Base-by-base conservation (phyloP, 2,113 vertebrate species). In the Pterocles orientalis region DNA sequence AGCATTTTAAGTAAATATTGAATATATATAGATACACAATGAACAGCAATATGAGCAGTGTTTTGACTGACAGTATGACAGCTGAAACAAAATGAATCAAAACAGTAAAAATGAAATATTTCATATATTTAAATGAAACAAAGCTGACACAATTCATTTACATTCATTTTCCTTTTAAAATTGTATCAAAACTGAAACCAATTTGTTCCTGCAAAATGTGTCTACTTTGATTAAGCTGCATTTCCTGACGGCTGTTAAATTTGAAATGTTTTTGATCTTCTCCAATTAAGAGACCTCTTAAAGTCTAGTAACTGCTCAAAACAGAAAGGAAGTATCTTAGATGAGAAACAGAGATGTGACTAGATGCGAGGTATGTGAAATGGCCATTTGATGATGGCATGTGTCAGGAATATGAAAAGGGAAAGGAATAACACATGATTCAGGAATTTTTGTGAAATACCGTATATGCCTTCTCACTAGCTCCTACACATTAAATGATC, bases 261-360 rank as follows among this genome's bases (percentile, higher is more conserved):
- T 60, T 82, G 41, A 92, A 96, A 86, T 91, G 57, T 0, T 95
- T 96, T 92, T 85, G 45, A 91, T 88, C 39, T 76, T n/a, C 43
- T 88, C 61, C 88, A 90, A 78, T 60, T 86, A 65, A 92, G 12
- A 90, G 28, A 54, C 18, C 41, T 77, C 34, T 81, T n/a, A 25
- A 86, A 88, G 64, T 28, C 41, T 75, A 86, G 66, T 33, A 90
- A 56, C 16, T 28, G 20, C 47, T 88, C 61, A 70, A 71, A 92
- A 29, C 28, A 73, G 45, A 51, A 58, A 33, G 18, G 5, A 79
- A 92, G 21, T 28, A 60, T 60, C 77, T 93, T 39, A 79, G 34
- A 65, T 68, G 21, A 81, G 53, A 90, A 85, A 76, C 18, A 65
- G 62, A 66, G 34, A 45, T 26, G 5, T 45, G 33, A 53, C 25